Base-by-base conservation (phyloP, 2,797 vertebrate species). In the Alcedo atthis region DNA sequence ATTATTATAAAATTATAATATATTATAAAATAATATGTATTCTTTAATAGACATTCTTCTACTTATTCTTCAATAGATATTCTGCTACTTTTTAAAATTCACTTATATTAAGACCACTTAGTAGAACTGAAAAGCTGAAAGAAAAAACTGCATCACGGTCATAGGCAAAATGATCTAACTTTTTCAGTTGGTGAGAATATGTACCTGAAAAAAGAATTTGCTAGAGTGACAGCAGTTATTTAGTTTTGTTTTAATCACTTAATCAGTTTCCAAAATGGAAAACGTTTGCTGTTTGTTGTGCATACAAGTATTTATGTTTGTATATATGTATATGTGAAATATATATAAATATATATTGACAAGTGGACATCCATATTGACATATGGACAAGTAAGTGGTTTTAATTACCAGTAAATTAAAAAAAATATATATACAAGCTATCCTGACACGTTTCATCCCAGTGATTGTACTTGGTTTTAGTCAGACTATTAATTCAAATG, bases 401-500 rank as follows among this genome's bases (percentile, higher is more conserved):
- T 9, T 40, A 76, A 55, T 66, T 55, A 61, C 37, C 32, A 22
- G 30, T 51, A 66, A 43, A 28, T 54, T 32, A 5, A 9, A 45
- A 17, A 33, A 42, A 9, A 37, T 24, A 21, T 15, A 28, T 7
- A 6, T n/a, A 32, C 24, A 53, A 25, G 11, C n/a, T 77, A 26
- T 61, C 15, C 28, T 85, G 26, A 48, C 74, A 43, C 0, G 22
- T 83, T 87, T 92, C 33, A 12, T 90, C 89, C n/a, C 25, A 69
- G 16, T 70, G 25, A 30, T 35, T 70, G 19, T 62, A 43, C 75
- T 87, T 89, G 49, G 42, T 93, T 93, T 87, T 46, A 93, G 46
- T 84, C 79, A 87, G 92, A 88, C 61, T 89, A 33, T 73, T 91
- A 87, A 63, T 85, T 51, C 93, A 81, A 97, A 90, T 90, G 53